Conservation (phyloP, 2,113 vertebrate species). For the Malurus melanocephalus region DNA sequence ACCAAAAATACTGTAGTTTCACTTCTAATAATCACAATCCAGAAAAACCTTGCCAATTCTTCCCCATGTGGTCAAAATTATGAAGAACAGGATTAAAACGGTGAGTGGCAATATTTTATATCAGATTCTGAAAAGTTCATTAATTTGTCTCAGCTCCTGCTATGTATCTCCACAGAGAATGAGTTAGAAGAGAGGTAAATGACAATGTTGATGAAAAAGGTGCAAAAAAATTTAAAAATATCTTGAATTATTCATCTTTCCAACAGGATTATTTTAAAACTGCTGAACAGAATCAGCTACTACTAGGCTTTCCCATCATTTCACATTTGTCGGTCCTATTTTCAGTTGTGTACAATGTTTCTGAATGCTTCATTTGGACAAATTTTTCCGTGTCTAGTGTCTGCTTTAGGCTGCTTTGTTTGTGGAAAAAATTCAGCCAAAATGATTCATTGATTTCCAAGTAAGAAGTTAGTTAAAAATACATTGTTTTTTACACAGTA, state of each 20-base stretch:
- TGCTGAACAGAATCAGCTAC: not conserved
- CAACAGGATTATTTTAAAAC: not conserved
- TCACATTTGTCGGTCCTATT: not conserved
- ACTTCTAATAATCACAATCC: not conserved
- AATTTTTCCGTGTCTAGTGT: constrained; percentile 3
- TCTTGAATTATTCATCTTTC: not conserved
- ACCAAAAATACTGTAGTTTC: not conserved
- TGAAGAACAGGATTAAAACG: not conserved
- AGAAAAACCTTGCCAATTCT: not conserved
- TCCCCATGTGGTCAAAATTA: not conserved
- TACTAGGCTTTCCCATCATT: not conserved
- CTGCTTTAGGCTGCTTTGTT: constrained; percentile 27
- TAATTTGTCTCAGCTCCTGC: not conserved
- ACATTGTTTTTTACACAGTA: constrained; percentile 35
- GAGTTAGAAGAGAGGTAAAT: not conserved
- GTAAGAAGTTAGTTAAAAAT: constrained; percentile 41
- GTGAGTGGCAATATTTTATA: not conserved
- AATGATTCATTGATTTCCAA: constrained; percentile 44
- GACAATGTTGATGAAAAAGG: not conserved
- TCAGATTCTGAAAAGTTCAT: not conserved
- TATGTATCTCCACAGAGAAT: not conserved
- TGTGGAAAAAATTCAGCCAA: constrained; percentile 22
- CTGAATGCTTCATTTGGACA: not conserved
- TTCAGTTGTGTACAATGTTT: not conserved
- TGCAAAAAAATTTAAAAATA: not conserved